Evolutionary conservation across 2,888 invertebrate genomes (phyloP), one percentile per base, ranked within the genome.

Genomic region (Oxycera nigricornis): DNA sequence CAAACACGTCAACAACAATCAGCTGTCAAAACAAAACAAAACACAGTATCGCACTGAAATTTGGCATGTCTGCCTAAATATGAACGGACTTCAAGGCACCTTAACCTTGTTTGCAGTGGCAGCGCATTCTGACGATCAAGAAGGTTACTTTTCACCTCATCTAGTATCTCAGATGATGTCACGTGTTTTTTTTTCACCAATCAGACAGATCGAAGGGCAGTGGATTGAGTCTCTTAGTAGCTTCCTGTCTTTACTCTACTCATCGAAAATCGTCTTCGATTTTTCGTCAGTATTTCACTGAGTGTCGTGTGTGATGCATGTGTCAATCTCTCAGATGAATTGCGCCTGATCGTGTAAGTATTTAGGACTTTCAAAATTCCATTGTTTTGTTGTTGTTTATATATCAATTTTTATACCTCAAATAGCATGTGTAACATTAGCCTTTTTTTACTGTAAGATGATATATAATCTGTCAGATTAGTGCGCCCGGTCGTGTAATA

Each of bases 331-430:
- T 50, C 50, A 50, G 17, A 50, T 50, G 50, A 17, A 50, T 50
- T 50, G 50, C 50, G 50, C 9, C 50, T 4, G 50, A 50, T 50
- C 17, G 50, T 50, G 50, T 50, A 50, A 4, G 50, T 50, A 50
- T 50, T n/a, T 50, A 50, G n/a, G 50, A 50, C 17, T 50, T 50
- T 50, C 9, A 50, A 50, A 50, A 50, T 50, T 50, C n/a, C 50
- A 50, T 50, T 50, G 9, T 50, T 50, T n/a, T 7, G n/a, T 35
- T 35, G 6, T 35, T 35, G 17, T 50, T 50, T 50, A 50, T 50
- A 50, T n/a, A n/a, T 50, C 9, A 50, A 17, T 50, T 50, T 35
- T 11, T 50, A 50, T 11, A 50, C n/a, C 50, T 59, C 2, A 28
- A 59, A 28, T 59, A 28, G 7, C 28, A 28, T 59, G 1, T 28